Evolutionary conservation across 2,888 invertebrate species (phyloP), one percentile per base, ranked within the genome.

Genomic region (Lithophane socia): DNA sequence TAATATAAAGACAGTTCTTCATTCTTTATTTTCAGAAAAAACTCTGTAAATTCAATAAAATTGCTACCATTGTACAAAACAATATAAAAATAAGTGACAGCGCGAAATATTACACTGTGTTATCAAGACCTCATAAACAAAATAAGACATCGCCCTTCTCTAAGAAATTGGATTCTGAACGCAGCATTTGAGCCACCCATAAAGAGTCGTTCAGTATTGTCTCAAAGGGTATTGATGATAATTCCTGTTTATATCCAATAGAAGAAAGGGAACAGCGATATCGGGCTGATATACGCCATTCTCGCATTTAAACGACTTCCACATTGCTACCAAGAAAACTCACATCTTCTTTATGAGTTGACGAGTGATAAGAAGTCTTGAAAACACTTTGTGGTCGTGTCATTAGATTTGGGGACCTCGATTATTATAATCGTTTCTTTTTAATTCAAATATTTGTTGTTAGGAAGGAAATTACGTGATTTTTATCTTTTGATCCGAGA

Each of bases 221-320:
- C 90, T 92, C 90, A 89, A 90, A 92, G 90, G 91, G 92, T 92
- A 93, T 93, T 93, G 94, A 93, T 93, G 92, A 92, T 94, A 92
- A 94, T 93, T 93, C 91, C 92, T 92, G 90, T 94, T 94, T 94
- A 94, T 93, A 88, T 91, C 89, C 89, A 90, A 92, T 92, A 90
- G 88, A 83, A 90, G 87, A 87, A 89, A 90, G 87, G 88, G 88
- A 91, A 92, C 89, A 88, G 84, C 90, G 77, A 90, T 92, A 91
- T 90, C 84, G 83, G 83, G 70, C 85, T 89, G 88, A 91, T 91
- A 89, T 90, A 90, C 87, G 87, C 87, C 75, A 89, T 90, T 90
- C 83, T 83, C 86, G 87, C 77, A 82, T 89, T 90, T 81, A 89
- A 90, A 90, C 88, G 88, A 87, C 86, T 85, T 86, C 80, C 75